Conservation (phyloP, 2,113 vertebrate species). For the Rhinogobius similis region DNA sequence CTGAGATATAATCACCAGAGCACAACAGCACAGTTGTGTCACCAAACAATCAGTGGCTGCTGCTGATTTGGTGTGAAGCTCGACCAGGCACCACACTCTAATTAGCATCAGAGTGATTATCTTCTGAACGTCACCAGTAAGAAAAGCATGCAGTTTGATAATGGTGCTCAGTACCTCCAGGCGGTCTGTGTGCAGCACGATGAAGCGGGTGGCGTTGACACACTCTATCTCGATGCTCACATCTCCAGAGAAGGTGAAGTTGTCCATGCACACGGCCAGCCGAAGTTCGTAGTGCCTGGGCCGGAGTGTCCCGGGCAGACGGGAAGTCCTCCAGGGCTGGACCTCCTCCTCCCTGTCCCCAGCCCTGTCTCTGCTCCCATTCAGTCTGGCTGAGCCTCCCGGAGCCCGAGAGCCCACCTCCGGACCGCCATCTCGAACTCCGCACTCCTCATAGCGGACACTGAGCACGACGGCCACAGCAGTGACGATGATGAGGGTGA, state of each 20-base stretch:
- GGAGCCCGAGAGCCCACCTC: constrained; percentile 26
- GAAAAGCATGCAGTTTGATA: constrained; percentile 1
- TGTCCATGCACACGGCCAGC: constrained; percentile 90
- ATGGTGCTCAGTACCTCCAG: constrained; percentile 68
- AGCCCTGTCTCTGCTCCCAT: constrained; percentile 65
- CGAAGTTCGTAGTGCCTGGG: constrained; percentile 92
- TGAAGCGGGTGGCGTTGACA: constrained; percentile 86
- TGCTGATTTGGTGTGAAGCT: constrained; percentile 10
- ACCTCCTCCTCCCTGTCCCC: constrained; percentile 66
- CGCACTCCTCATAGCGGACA: constrained; percentile 88
- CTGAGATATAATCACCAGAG: constrained; percentile 3
- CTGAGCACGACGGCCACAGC: constrained; percentile 88
- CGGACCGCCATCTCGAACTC: constrained; percentile 38
- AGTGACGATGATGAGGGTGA: constrained; percentile 88
- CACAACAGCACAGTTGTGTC: constrained; percentile 6
- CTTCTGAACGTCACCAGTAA: neutral
- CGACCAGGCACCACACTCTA: constrained; percentile 3
- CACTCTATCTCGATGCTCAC: constrained; percentile 92
- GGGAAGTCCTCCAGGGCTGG: constrained; percentile 84
- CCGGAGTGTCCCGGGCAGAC: constrained; percentile 82
- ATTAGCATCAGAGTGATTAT: constrained; percentile 2
- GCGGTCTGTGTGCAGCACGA: constrained; percentile 89
- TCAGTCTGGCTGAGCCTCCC: constrained; percentile 54
- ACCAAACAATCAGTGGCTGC: constrained; percentile 1
- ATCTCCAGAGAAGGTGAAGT: constrained; percentile 95